These are phyloP conservation scores for Nilaparvata lugens DNA, from an alignment of 1,140 invertebrate genomes.

Conservation along the genomic window DNA sequence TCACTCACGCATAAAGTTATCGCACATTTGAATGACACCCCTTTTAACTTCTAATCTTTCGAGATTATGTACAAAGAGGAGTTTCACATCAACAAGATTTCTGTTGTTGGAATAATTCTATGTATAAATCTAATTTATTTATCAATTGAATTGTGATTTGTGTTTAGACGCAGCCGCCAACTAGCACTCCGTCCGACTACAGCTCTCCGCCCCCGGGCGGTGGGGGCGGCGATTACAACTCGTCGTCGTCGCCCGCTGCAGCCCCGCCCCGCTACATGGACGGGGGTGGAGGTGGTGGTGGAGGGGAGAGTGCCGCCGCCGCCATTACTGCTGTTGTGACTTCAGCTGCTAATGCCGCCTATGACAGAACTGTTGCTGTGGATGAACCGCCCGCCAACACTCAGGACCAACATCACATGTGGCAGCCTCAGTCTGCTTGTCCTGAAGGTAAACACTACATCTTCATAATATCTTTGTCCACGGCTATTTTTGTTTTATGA, in stretches of 20 bases:
- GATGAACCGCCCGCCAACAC: slow-evolving; percentile 21
- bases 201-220: slow-evolving; percentile 9
- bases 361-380: slow-evolving; percentile 33
- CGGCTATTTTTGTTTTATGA: not conserved
- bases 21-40: no score
- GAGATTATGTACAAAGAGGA: no score
- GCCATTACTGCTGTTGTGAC: not conserved
- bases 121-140: no score
- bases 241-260: slow-evolving; percentile 30
- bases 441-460: slow-evolving; percentile 40
- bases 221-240: slow-evolving; percentile 1
- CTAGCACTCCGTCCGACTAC: slow-evolving; percentile 1
- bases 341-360: slow-evolving; percentile 30
- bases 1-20: no score
- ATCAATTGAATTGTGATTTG: no score
- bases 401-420: slow-evolving; percentile 20
- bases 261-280: slow-evolving; percentile 8
- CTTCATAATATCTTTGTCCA: slow-evolving; percentile 5
- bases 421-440: slow-evolving; percentile 33
- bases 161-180: not conserved
- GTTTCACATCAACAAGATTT: no score
- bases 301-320: not conserved
- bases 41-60: no score
- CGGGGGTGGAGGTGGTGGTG: no score
- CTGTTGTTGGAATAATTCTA: no score